phyloP scores from a whole-genome alignment of 1,140 invertebrate species.

The Anthonomus grandis region DNA sequence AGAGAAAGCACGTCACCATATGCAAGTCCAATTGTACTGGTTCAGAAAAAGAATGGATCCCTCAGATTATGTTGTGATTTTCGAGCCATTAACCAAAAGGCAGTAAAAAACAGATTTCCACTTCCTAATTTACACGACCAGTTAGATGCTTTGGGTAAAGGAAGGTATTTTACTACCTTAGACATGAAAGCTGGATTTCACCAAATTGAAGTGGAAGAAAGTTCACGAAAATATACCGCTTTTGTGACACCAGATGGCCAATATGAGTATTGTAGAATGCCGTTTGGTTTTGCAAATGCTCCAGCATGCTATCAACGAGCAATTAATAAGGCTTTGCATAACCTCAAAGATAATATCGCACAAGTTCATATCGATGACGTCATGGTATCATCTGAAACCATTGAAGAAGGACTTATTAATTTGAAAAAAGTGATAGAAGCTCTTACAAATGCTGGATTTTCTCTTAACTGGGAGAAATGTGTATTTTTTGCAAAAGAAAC shows the following conservation, averaged over 20 bases:
- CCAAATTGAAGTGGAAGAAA: conserved; percentile 39
- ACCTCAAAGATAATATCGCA: conserved; percentile 22
- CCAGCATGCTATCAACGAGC: conserved; percentile 48
- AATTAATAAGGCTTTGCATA: conserved; percentile 42
- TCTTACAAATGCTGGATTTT: conserved; percentile 19
- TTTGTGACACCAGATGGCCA: conserved; percentile 39
- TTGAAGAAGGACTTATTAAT: conserved; percentile 30
- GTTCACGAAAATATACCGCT: conserved; percentile 35
- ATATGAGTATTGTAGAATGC: conserved; percentile 50
- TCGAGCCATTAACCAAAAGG: conserved; percentile 41
- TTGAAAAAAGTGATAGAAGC: conserved; percentile 30
- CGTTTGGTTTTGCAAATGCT: conserved; percentile 50
- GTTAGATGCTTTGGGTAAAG: conserved; percentile 37
- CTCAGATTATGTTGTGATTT: conserved; percentile 44
- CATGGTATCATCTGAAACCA: conserved; percentile 29
- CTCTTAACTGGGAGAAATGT: conserved; percentile 35
- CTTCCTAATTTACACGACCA: conserved; percentile 50
- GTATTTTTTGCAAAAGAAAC: conserved; percentile 30
- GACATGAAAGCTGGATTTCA: conserved; percentile 35
- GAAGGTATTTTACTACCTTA: conserved; percentile 33
- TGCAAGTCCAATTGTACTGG: conserved; percentile 44
- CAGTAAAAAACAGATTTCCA: conserved; percentile 45
- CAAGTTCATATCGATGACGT: conserved; percentile 36
- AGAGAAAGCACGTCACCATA: conserved; percentile 43
- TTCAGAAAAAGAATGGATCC: conserved; percentile 41